Base-by-base conservation (phyloP, 2,888 invertebrate species). In the Meta bourneti region DNA sequence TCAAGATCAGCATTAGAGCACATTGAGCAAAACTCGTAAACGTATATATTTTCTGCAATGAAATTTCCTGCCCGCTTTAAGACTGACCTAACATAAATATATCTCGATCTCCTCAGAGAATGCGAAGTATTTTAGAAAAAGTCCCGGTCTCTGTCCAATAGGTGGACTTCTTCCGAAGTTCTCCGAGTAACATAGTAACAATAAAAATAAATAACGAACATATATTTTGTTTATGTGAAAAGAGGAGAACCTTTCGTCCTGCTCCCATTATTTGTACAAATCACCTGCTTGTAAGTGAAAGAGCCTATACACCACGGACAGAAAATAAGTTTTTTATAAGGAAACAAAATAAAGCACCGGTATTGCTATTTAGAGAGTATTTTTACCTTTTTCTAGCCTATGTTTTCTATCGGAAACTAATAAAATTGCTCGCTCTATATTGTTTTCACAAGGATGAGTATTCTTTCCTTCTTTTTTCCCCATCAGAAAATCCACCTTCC, bases 191-290 rank as follows among this genome's bases (percentile, higher is more conserved):
- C 61, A 11, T 7, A 16, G 34, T 61, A 20, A 49, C 84, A 6
- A 48, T 34, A 74, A 75, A 83, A 84, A 75, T 75, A 84, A 84
- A 75, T 84, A 75, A 54, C 74, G 34, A 16, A 48, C 54, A 84
- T 84, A 52, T 48, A 84, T 84, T 84, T n/a, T 54, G 74, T 74
- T 84, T 84, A 84, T 74, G 54, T 74, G 74, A 84, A 74, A 84
- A 75, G 34, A 52, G 51, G 72, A 77, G 51, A 16, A 77, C 49
- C 74, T 83, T 83, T 52, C n/a, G 51, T 52, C 49, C 52, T 9
- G 9, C 16, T 8, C n/a, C 49, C 51, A 71, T 82, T 71, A 71
- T 51, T 82, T 51, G 74, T 72, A 84, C 84, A 84, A 84, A 84
- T 84, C 84, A 54, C 74, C 84, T 84, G 19, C 61, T 20, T 34